Evolutionary conservation across 2,797 vertebrate species (phyloP), one percentile per base, ranked within the genome.

Genomic region (Pseudotriccus pelzelni): DNA sequence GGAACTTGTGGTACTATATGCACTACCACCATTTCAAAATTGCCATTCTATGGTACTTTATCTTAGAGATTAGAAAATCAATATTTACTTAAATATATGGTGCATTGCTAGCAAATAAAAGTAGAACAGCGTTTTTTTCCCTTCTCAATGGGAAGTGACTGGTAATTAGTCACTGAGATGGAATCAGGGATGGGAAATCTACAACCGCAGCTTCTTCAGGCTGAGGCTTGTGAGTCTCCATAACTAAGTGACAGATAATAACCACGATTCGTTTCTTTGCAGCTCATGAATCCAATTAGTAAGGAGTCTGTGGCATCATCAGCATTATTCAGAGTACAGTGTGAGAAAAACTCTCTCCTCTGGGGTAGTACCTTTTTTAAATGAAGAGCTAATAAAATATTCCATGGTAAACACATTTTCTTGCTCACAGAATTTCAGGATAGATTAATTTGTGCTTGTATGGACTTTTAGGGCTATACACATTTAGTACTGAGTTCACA

Each of bases 41-140:
- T 86, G 52, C 76, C 56, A 27, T 92, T 91, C 79, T 84, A 15
- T 63, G 92, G n/a, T 67, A 86, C 82, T 96, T 89, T 63, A 92
- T 94, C 91, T 96, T 82, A 43, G 39, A 67, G 84, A 90, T 95
- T 84, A 89, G 58, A 95, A 96, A 96, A 96, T 96, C 94, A 95
- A 96, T 95, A 95, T 95, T 92, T 96, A 69, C 94, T 94, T 90
- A 94, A 93, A 95, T 91, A 93, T 93, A 95, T 73, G 73, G 79
- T 84, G 87, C 67, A 76, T 36, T 92, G 85, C 87, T 91, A 86
- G 83, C 92, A 95, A 95, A 93, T 96, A 91, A 88, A 94, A 93
- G 64, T 84, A 78, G 76, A 95, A 23, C 66, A 53, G 62, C 1
- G 0, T 20, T 83, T 95, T 37, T 91, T 88, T 43, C 3, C 21